phyloP scores from a whole-genome alignment of 2,888 invertebrate genomes.

The Tetranychus truncatus region DNA sequence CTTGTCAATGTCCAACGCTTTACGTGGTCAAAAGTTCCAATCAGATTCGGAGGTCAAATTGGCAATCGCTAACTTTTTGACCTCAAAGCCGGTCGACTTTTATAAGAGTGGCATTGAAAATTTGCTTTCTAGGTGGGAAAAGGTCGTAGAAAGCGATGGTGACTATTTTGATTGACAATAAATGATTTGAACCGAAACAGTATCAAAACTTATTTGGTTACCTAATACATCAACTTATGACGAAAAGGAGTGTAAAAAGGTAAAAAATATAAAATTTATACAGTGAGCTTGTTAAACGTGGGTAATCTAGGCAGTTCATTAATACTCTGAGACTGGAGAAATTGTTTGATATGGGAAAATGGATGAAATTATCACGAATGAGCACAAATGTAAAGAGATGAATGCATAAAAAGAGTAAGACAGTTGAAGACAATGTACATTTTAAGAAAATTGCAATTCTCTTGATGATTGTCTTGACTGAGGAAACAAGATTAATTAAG shows the following conservation, averaged over 20 bases:
- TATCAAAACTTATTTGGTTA: too few species aligned
- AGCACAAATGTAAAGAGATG: too few species aligned
- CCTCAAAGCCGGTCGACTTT: background rate
- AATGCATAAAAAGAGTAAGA: too few species aligned
- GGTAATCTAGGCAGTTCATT: too few species aligned
- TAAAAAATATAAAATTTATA: too few species aligned
- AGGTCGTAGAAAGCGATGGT: background rate
- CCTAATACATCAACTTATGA: too few species aligned
- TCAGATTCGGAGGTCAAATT: background rate
- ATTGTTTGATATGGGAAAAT: too few species aligned
- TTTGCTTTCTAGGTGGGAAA: background rate
- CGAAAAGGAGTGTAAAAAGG: too few species aligned
- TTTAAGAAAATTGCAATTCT: background rate
- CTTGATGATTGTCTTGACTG: background rate
- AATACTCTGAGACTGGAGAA: too few species aligned
- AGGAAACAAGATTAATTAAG: slow-evolving; percentile 1
- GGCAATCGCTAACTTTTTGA: background rate
- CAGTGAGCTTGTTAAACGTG: too few species aligned
- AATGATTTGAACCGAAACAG: too few species aligned
- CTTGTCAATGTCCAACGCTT: background rate
- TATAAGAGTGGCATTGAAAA: background rate
- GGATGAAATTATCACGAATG: too few species aligned
- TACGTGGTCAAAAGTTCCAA: background rate
- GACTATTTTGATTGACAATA: background rate
- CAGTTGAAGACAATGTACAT: background rate